Percentiles rank a stretch among this genome's conserved stretches.
phyloP scores from a whole-genome alignment of 2,888 invertebrate genomes.

The Ophioninae sp. region DNA sequence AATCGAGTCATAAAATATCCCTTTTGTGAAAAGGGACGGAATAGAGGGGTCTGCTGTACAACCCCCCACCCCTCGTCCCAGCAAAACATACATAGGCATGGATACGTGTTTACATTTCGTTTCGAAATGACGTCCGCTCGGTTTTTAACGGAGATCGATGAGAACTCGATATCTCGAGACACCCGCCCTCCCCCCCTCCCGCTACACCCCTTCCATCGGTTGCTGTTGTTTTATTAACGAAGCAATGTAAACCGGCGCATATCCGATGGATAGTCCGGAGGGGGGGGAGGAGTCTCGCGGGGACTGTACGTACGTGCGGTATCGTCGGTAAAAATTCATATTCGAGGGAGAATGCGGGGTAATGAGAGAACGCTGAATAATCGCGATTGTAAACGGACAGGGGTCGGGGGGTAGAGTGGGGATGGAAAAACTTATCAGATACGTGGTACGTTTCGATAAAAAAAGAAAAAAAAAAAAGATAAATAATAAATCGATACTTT shows the following conservation, averaged over 20 bases:
- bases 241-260: background rate
- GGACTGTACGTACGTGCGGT: background rate
- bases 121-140: background rate
- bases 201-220: background rate
- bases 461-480: too few relatives aligned
- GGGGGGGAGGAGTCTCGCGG: too few relatives aligned
- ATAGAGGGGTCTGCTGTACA: too few relatives aligned
- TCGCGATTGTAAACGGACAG: background rate
- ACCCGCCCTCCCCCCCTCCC: too few relatives aligned
- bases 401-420: background rate
- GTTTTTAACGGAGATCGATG: background rate
- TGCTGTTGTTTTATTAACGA: background rate
- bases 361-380: background rate
- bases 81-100: too few relatives aligned
- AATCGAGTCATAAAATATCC: background rate
- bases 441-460: background rate
- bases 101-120: background rate
- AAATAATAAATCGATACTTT: too few relatives aligned
- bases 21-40: background rate
- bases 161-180: background rate
- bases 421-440: background rate
- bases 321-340: background rate
- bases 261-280: background rate
- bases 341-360: background rate
- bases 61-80: too few relatives aligned